phyloP scores from a whole-genome alignment of 2,797 vertebrate genomes.

The Otolemur crassicaudatus region DNA sequence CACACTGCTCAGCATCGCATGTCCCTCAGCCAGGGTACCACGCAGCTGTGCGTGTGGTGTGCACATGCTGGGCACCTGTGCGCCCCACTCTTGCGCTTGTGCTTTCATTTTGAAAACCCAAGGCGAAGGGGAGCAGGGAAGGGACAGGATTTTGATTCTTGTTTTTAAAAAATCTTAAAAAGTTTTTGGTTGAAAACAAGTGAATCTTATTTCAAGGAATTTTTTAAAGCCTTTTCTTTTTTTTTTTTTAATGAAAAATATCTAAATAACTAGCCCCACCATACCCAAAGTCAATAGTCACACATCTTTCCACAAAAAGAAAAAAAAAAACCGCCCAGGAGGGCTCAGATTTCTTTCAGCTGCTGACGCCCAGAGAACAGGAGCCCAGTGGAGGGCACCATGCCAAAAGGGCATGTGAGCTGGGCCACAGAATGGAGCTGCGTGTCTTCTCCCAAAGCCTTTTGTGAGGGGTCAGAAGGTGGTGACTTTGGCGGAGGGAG shows the following conservation, averaged over 20 bases:
- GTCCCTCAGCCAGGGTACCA: not conserved
- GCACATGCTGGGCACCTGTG: not conserved
- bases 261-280: conserved; percentile 8
- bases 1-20: not conserved
- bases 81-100: not conserved
- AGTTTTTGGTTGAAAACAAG: conserved; percentile 64
- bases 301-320: not conserved
- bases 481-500: not conserved
- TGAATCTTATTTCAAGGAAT: conserved; percentile 31
- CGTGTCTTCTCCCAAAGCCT: conserved; percentile 24
- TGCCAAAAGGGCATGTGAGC: not conserved
- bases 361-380: not conserved
- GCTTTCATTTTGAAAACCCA: conserved; percentile 61
- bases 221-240: conserved; percentile 63
- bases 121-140: not conserved
- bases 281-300: conserved; percentile 42
- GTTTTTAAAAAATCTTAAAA: conserved; percentile 60
- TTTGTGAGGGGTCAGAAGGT: not conserved
- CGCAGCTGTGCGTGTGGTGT: not conserved
- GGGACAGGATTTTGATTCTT: not conserved
- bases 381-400: not conserved
- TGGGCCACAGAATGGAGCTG: not conserved
- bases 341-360: conserved; percentile 53
- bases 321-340: not conserved
- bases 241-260: conserved; percentile 60